Base-by-base conservation (phyloP, 2,888 invertebrate species). In the Xylocampa areola region DNA sequence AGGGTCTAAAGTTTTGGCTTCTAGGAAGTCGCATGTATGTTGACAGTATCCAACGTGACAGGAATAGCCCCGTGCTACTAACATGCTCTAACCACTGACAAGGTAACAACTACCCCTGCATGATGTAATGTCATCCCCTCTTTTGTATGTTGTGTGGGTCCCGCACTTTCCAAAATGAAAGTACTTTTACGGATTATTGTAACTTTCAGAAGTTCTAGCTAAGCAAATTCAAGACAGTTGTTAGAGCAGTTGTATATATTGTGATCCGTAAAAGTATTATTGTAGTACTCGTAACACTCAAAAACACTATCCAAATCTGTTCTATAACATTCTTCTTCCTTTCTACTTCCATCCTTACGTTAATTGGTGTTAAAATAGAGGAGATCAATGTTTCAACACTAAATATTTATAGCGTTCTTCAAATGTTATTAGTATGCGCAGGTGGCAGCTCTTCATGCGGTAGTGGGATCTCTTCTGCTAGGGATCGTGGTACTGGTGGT, bases 401-500 rank as follows among this genome's bases (percentile, higher is more conserved):
- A 30, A n/a, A 23, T 29, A 43, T 48, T 68, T 66, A 67, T 68
- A 68, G 58, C 23, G 17, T 68, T 45, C 63, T 62, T 66, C 65
- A 66, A 66, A 66, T 68, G 49, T 62, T 58, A 52, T 45, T 57
- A 55, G 55, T 64, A 52, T 68, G 55, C 54, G 30, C 90, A 96
- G 96, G 95, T 96, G 36, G 96, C 96, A 50, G 95, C 96, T 13
- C 94, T 97, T 5, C 96, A 97, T 88, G 95, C 96, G 57, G 95
- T 96, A 63, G 97, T 97, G 64, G 96, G 96, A 13, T 96, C 96
- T 10, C 90, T 97, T 59, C 95, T 97, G 40, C 92, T 97, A 57
- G 97, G 97, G 48, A 96, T 96, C 67, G 96, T 97, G 76, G 95
- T 96, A 61, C 90, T 97, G 79, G 96, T 97, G 61, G 96, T 97